Base-by-base conservation (phyloP, 2,797 vertebrate genomes). In the Spondyliosoma cantharus region DNA sequence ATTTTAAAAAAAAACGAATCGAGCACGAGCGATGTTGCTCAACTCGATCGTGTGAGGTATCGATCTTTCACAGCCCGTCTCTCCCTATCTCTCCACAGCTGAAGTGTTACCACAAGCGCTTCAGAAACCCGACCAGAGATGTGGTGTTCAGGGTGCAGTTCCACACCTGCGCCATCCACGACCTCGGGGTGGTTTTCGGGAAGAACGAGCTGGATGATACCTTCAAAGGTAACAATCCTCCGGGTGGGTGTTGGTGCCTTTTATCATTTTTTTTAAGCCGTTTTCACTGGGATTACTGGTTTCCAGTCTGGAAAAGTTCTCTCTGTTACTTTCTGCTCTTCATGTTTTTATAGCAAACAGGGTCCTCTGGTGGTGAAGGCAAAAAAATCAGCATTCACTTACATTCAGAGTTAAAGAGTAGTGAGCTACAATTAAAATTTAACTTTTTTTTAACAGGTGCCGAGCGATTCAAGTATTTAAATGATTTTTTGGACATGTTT, bases 101-200 rank as follows among this genome's bases (percentile, higher is more conserved):
- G 72, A 99, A 99, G 89, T 99, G 97, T 85, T 99, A 99, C 92
- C 97, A 99, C 92, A 99, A 99, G 93, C 95, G 96, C 68, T 98
- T 94, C 93, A 96, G 96, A 69, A 97, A 94, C 90, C 95, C 97
- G 0, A 96, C 93, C 53, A 95, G 97, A 12, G 98, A 99, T 0
- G 96, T 97, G 76, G 95, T 99, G 83, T 99, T 99, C 93, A 95
- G 97, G 0, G 97, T 98, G 80, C 98, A 99, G 94, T 99, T 99
- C 94, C 97, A 99, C 90, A 99, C 98, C 0, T 99, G 98, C 0
- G 97, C 97, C 11, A 96, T 99, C 88, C 98, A 99, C 0, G 97
- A 99, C 88, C 95, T 99, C 3, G 97, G 96, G 0, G 91, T 99
- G 0, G 96, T 99, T 80, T 98, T 99, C 53, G 96, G 96, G 71